Conservation (phyloP, 2,888 invertebrate species). For the Quadroppia sp. region DNA sequence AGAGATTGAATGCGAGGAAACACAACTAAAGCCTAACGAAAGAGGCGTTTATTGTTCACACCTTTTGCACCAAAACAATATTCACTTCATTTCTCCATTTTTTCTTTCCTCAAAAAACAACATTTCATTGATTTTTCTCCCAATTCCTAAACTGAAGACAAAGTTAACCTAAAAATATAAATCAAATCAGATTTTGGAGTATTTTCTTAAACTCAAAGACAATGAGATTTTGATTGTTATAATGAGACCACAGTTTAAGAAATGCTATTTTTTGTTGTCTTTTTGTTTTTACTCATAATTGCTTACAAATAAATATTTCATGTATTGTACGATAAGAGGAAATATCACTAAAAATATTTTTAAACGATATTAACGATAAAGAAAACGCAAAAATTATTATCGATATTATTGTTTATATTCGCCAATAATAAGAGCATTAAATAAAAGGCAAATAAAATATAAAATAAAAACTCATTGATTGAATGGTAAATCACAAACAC, state of each 20-base stretch:
- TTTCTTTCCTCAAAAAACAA: neutral
- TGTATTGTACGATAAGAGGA: too few species aligned
- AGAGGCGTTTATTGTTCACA: constrained; percentile 36
- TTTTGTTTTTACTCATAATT: neutral
- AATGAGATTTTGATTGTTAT: too few species aligned
- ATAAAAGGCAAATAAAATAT: neutral
- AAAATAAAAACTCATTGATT: neutral
- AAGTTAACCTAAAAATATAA: neutral
- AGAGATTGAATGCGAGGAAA: neutral
- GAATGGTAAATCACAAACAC: neutral
- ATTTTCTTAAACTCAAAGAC: too few species aligned
- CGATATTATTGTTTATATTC: neutral
- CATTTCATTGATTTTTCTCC: constrained; percentile 30
- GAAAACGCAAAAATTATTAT: too few species aligned
- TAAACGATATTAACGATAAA: too few species aligned
- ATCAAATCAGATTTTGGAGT: too few species aligned
- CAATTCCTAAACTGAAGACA: neutral
- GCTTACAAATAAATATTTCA: neutral
- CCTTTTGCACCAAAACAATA: constrained; percentile 10
- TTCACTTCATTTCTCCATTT: constrained; percentile 8
- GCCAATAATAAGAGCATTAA: neutral
- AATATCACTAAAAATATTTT: too few species aligned
- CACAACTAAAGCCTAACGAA: constrained; percentile 25
- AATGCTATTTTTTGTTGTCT: neutral
- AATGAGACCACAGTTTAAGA: neutral